Conservation (phyloP, 2,888 invertebrate genomes). For the Standfussiana lucernea region DNA sequence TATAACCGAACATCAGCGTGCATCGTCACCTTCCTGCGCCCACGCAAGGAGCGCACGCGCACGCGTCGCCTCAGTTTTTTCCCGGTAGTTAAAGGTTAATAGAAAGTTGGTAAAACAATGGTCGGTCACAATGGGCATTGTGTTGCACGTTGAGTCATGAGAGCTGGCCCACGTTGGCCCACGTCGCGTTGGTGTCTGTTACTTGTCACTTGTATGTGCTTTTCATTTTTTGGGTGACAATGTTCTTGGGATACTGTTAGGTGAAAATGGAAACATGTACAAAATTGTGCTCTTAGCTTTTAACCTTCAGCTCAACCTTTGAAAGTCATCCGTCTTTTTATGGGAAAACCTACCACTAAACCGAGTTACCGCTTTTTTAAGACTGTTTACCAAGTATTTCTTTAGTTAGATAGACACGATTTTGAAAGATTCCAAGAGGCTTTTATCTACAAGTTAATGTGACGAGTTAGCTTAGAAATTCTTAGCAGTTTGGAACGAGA, state of each 20-base stretch:
- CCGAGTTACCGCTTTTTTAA: neutral
- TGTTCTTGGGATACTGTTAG: conserved; percentile 6
- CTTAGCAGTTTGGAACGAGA: neutral
- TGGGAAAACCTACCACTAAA: neutral
- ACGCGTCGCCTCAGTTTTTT: conserved; percentile 72
- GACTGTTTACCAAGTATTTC: neutral
- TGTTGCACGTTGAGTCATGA: conserved; percentile 76
- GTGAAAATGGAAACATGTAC: conserved; percentile 20
- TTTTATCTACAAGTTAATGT: neutral
- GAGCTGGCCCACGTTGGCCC: conserved; percentile 64
- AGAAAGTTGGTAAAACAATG: conserved; percentile 85
- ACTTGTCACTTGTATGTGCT: conserved; percentile 46
- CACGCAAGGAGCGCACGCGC: conserved; percentile 62
- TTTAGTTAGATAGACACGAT: neutral
- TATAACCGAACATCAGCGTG: conserved; percentile 36
- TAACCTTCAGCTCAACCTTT: conserved; percentile 4
- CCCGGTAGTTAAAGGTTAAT: conserved; percentile 82
- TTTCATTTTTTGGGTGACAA: conserved; percentile 37
- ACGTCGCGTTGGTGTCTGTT: conserved; percentile 57
- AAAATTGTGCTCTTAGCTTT: conserved; percentile 22
- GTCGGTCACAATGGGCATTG: conserved; percentile 80
- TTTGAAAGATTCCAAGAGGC: neutral
- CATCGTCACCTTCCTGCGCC: conserved; percentile 43
- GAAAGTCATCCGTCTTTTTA: neutral
- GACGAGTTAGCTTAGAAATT: neutral